Conservation (phyloP, 2,113 vertebrate species). For the Trichechus manatus region DNA sequence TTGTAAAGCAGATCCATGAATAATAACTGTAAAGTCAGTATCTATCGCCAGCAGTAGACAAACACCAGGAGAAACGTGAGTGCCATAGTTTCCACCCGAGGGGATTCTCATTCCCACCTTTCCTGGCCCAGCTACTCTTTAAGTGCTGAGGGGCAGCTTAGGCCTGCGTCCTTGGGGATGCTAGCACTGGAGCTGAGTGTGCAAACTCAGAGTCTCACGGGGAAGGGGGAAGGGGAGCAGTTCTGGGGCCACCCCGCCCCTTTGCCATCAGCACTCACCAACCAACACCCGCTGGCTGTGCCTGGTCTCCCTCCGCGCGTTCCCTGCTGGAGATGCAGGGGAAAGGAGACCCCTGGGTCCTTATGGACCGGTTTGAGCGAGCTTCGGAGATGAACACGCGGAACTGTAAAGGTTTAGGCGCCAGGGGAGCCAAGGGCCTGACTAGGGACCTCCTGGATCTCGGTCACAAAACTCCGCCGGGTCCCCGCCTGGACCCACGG, state of each 20-base stretch:
- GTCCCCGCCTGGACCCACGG: too few relatives aligned
- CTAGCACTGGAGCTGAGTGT: background rate
- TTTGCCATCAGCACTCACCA: too few relatives aligned
- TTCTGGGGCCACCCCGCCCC: background rate
- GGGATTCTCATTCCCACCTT: background rate
- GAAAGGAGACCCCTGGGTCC: accelerated
- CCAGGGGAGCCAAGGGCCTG: background rate
- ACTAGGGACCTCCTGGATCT: accelerated
- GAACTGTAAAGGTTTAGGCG: background rate
- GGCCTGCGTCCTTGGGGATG: accelerated
- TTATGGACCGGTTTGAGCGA: too few relatives aligned
- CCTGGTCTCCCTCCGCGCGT: background rate
- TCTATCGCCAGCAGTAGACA: background rate
- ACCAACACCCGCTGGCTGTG: accelerated
- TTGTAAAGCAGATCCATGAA: too few relatives aligned
- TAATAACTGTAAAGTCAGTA: too few relatives aligned
- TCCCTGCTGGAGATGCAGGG: accelerated
- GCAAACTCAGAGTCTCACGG: background rate
- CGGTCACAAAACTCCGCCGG: background rate
- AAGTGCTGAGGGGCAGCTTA: background rate
- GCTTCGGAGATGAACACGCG: background rate
- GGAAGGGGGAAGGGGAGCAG: background rate
- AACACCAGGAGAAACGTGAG: background rate
- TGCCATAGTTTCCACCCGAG: background rate
- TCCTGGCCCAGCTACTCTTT: background rate